Evolutionary conservation across 1,140 invertebrate genomes (phyloP), one percentile per base, ranked within the genome.

Genomic region (Drosophila nigrodunni): DNA sequence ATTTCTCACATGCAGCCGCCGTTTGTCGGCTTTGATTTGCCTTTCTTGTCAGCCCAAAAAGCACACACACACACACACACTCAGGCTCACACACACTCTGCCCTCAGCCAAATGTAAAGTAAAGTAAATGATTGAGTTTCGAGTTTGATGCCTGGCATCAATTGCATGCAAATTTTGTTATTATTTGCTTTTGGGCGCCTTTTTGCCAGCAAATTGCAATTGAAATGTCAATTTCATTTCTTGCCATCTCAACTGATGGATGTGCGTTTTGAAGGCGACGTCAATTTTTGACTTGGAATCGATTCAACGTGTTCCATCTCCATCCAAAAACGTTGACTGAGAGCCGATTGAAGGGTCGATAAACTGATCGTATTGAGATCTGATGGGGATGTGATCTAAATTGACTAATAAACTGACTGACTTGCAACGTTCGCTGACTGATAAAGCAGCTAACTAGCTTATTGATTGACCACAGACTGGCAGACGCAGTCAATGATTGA

Each of bases 101-200:
- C 18, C 58, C 47, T 39, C 58, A 37, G 52, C 54, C 18, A n/a
- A 34, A 11, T 35, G 50, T 57, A 54, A 80, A 80, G 52, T 55
- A 52, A 80, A 80, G 52, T 55, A 76, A 86, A 78, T 85, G 74
- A 85, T 85, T 85, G 74, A 80, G 78, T 80, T 85, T 85, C 21
- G 77, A 80, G 58, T 80, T 75, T 47, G 67, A 67, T 78, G 81
- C 74, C 67, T 46, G 70, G 68, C 81, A 85, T 85, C 81, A 80
- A 83, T 83, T 77, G 81, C 81, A 85, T 85, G 82, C 78, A 85
- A 86, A 85, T 85, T 86, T 81, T 72, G 78, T 81, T 86, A 86
- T 85, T 81, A 85, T 82, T 75, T 81, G 67, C 57, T 76, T 78
- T 77, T 68, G 37, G 64, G 54, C 60, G 58, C 60, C 43, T 46